A percentile compares a stretch with the other conserved stretches of the same genome.
phyloP scores from a whole-genome alignment of 2,888 invertebrate species.

The Melitaea athalia region DNA sequence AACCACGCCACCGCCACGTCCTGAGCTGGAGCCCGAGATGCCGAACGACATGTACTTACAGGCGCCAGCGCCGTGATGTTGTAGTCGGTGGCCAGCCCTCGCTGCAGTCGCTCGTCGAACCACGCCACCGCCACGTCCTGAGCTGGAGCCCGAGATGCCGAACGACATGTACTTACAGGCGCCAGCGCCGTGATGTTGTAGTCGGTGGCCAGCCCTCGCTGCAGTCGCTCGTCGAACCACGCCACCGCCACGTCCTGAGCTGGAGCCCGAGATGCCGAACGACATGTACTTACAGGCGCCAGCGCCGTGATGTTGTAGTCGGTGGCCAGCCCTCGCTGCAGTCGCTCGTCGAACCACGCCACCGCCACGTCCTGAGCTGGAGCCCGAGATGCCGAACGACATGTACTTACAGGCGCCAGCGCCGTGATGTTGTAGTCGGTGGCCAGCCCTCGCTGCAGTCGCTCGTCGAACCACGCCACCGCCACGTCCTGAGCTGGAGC shows the following conservation, averaged over 20 bases:
- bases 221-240: constrained; percentile 84
- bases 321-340: constrained; percentile 85
- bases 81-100: constrained; percentile 91
- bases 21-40: constrained; percentile 90
- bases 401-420: constrained; percentile 89
- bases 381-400: constrained; percentile 94
- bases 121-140: constrained; percentile 91
- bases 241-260: constrained; percentile 92
- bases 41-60: constrained; percentile 95
- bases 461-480: constrained; percentile 87
- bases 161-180: constrained; percentile 94
- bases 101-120: constrained; percentile 82
- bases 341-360: constrained; percentile 86
- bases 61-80: constrained; percentile 89
- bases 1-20: constrained; percentile 91
- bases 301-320: constrained; percentile 94
- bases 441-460: constrained; percentile 85
- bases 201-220: constrained; percentile 88
- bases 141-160: constrained; percentile 92
- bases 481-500: constrained; percentile 92
- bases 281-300: constrained; percentile 91
- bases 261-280: constrained; percentile 92
- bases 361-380: constrained; percentile 91
- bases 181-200: constrained; percentile 91
- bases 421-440: constrained; percentile 94